phyloP scores from a whole-genome alignment of 2,888 invertebrate genomes.

The Hydrotaea cyrtoneurina region DNA sequence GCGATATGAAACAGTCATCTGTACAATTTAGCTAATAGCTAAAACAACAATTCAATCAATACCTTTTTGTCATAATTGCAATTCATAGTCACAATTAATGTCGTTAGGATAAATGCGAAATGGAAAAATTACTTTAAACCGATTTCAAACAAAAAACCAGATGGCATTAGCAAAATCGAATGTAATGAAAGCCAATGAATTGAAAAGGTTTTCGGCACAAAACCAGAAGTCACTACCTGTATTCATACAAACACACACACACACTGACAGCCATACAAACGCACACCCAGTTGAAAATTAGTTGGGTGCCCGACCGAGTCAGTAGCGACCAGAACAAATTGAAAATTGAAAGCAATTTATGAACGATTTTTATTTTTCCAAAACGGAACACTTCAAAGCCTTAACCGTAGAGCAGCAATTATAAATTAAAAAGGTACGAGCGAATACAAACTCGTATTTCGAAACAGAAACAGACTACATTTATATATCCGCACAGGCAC shows the following conservation, averaged over 20 bases:
- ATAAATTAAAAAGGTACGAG: slow-evolving; percentile 44
- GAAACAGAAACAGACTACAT: not conserved
- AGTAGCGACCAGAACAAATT: slow-evolving; percentile 57
- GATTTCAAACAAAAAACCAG: not conserved
- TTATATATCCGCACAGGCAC: too few relatives aligned
- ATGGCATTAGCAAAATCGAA: not conserved
- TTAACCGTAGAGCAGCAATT: slow-evolving; percentile 52
- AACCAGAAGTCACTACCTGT: slow-evolving; percentile 30
- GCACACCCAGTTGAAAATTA: not conserved
- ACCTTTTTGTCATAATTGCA: not conserved
- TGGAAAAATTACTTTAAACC: not conserved
- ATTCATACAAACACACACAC: not conserved
- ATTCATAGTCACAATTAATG: not conserved
- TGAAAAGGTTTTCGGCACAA: not conserved
- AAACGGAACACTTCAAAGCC: slow-evolving; percentile 43
- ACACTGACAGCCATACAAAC: not conserved
- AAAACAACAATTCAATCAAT: not conserved
- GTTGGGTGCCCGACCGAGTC: not conserved
- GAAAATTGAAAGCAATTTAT: slow-evolving; percentile 29
- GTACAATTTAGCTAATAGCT: not conserved
- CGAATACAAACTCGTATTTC: slow-evolving; percentile 26
- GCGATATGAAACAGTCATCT: not conserved
- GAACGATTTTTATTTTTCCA: not conserved
- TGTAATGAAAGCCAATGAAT: slow-evolving; percentile 5
- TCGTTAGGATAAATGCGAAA: not conserved